A percentile compares a stretch with the other conserved stretches of the same genome.
These are phyloP conservation scores for Malurus melanocephalus DNA, from an alignment of 2,113 vertebrate genomes.

Conservation along the genomic window DNA sequence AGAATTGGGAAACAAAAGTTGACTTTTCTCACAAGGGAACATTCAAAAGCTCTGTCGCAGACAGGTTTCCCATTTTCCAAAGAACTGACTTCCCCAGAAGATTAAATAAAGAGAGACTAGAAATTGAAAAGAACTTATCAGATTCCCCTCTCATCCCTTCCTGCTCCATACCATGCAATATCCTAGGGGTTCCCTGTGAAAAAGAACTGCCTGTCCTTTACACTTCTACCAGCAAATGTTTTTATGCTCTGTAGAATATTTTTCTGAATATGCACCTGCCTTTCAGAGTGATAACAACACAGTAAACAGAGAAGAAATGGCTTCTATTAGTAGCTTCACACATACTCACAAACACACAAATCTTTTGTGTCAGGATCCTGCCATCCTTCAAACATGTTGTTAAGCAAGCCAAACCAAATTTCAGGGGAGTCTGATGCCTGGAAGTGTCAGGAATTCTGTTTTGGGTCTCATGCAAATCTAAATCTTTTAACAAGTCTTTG, in stretches of 20 bases:
- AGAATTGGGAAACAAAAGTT: conserved; percentile 33
- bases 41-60: background rate
- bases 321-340: background rate
- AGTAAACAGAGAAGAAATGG: background rate
- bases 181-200: background rate
- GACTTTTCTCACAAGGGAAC: background rate
- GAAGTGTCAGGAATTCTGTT: background rate
- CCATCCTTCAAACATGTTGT: background rate
- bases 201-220: background rate
- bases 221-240: background rate
- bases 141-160: background rate
- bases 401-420: background rate
- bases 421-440: background rate
- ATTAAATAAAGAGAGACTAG: background rate
- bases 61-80: background rate
- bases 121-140: background rate
- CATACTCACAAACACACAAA: background rate
- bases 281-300: background rate
- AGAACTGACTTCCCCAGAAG: background rate
- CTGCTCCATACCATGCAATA: background rate
- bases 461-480: background rate
- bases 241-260: background rate
- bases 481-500: background rate
- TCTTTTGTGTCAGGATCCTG: background rate
- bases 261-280: background rate